A percentile compares a stretch with the other conserved stretches of the same genome.
These are phyloP conservation scores for Sebastes steindachneri DNA, from an alignment of 2,797 vertebrate species.

Conservation along the genomic window DNA sequence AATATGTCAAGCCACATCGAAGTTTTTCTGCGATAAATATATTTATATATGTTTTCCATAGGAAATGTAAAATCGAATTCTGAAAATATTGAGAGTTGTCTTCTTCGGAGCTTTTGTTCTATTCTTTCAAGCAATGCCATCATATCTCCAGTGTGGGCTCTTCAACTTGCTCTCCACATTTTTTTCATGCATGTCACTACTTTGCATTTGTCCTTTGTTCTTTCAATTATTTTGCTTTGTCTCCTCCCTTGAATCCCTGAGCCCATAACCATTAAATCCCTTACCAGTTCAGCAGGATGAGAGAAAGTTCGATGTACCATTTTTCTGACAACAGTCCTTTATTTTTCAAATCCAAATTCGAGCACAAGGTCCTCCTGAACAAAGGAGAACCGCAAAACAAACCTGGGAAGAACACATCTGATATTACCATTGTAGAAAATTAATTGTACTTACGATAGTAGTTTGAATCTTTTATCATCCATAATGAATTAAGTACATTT, in stretches of 20 bases:
- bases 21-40: neutral
- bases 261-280: constrained; percentile 16
- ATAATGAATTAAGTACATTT: neutral
- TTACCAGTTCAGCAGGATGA: neutral
- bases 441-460: neutral
- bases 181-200: neutral
- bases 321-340: neutral
- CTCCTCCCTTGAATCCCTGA: neutral
- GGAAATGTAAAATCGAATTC: neutral
- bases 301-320: neutral
- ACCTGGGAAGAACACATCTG: neutral
- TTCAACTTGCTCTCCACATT: neutral
- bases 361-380: neutral
- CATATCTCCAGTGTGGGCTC: neutral
- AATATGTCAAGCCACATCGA: neutral
- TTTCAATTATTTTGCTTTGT: neutral
- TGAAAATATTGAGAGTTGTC: neutral
- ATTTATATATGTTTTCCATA: neutral
- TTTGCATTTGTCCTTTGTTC: constrained; percentile 1
- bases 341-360: constrained; percentile 7
- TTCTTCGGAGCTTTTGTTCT: neutral
- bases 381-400: neutral
- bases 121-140: neutral
- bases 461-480: neutral
- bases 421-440: neutral